Conservation (phyloP, 2,797 vertebrate genomes). For the Hoplostethus mediterraneus region DNA sequence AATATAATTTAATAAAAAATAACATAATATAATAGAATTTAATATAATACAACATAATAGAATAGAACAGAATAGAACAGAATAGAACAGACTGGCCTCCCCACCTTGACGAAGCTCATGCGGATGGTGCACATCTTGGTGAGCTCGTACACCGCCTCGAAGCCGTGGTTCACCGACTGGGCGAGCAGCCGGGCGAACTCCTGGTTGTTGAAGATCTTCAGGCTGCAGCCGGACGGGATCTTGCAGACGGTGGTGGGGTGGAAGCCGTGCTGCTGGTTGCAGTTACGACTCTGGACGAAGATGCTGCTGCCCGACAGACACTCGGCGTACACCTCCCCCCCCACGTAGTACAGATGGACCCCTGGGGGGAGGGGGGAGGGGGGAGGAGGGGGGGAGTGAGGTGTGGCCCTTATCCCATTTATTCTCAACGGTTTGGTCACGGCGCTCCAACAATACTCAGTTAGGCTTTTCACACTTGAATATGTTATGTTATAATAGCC, state of each 20-base stretch:
- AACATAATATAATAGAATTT: no score
- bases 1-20: no score
- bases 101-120: conserved; percentile 87
- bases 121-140: no score
- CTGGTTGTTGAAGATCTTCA: conserved; percentile 89
- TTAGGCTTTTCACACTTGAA: no score
- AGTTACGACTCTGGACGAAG: conserved; percentile 88
- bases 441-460: no score
- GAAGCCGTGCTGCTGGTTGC: conserved; percentile 88
- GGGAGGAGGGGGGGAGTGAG: background rate
- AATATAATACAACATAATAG: no score
- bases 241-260: conserved; percentile 89
- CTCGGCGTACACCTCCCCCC: conserved; percentile 87
- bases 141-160: conserved; percentile 77
- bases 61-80: no score
- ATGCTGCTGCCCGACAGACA: conserved; percentile 88
- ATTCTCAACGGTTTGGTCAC: no score
- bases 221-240: conserved; percentile 87
- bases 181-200: conserved; percentile 87
- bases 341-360: conserved; percentile 87
- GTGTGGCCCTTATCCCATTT: no score
- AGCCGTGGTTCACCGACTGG: conserved; percentile 87
- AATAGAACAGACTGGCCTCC: no score
- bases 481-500: no score
- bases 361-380: conserved; percentile 56